Percentiles rank a stretch among this genome's conserved stretches.
phyloP scores from a whole-genome alignment of 2,888 invertebrate genomes.

The Pseudococcus viburni region DNA sequence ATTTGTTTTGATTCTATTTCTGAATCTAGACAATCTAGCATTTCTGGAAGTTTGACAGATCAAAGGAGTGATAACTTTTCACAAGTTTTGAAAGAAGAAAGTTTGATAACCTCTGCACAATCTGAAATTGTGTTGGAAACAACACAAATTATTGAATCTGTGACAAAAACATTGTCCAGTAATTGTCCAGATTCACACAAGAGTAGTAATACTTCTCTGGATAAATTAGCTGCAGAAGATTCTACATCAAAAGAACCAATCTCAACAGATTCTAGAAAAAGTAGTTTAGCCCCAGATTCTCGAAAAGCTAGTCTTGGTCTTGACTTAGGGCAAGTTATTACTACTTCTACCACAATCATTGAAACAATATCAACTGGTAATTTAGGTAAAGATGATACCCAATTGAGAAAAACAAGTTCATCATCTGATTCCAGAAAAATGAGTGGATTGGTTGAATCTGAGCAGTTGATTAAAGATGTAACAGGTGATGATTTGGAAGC shows the following conservation, averaged over 20 bases:
- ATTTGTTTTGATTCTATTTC: neutral
- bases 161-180: neutral
- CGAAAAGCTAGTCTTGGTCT: neutral
- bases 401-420: neutral
- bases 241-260: neutral
- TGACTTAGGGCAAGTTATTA: neutral
- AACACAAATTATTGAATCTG: neutral
- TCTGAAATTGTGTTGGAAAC: neutral
- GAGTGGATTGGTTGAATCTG: neutral
- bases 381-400: neutral
- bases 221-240: no score
- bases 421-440: neutral
- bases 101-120: neutral
- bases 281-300: neutral
- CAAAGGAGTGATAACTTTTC: neutral
- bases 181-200: neutral
- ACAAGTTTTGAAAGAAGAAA: neutral
- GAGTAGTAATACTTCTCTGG: neutral
- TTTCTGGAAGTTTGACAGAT: neutral
- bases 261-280: neutral
- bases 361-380: neutral
- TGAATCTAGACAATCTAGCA: neutral
- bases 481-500: neutral
- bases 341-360: neutral
- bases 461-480: neutral